phyloP scores from a whole-genome alignment of 2,888 invertebrate genomes.

The Amphiduros pacificus region DNA sequence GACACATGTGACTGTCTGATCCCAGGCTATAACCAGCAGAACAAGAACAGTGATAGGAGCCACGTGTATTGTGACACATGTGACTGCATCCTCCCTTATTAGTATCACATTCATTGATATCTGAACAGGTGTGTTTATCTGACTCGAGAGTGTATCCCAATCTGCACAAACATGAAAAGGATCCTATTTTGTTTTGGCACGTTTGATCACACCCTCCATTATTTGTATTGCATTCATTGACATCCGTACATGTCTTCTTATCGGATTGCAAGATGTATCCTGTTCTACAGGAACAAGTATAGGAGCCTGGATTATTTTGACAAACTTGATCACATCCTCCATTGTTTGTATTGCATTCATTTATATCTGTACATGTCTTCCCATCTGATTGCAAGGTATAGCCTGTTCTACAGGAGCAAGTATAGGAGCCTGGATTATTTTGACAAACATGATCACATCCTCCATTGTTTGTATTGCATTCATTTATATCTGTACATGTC shows the following conservation, averaged over 20 bases:
- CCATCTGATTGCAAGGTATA: not conserved
- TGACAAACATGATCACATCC: not conserved
- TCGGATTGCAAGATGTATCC: not conserved
- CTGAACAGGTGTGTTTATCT: slow-evolving; percentile 54
- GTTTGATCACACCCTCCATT: slow-evolving; percentile 74
- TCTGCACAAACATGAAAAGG: slow-evolving; percentile 65
- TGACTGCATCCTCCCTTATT: slow-evolving; percentile 74
- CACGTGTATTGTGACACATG: slow-evolving; percentile 66
- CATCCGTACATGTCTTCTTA: slow-evolving; percentile 59
- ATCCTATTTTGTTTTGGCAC: slow-evolving; percentile 69
- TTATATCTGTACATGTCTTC: not conserved
- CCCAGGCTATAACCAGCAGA: not conserved
- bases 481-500: not conserved
- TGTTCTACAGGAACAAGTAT: not conserved
- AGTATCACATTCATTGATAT: slow-evolving; percentile 77
- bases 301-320: not conserved
- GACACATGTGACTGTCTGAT: slow-evolving; percentile 1
- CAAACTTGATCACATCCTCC: not conserved
- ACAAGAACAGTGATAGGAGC: slow-evolving; percentile 69
- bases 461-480: not conserved
- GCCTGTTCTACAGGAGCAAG: not conserved
- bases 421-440: not conserved
- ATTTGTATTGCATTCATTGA: slow-evolving; percentile 73
- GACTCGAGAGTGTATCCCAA: not conserved
- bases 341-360: not conserved